Conservation (phyloP, 2,797 vertebrate genomes). For the Enteromius mattozi region DNA sequence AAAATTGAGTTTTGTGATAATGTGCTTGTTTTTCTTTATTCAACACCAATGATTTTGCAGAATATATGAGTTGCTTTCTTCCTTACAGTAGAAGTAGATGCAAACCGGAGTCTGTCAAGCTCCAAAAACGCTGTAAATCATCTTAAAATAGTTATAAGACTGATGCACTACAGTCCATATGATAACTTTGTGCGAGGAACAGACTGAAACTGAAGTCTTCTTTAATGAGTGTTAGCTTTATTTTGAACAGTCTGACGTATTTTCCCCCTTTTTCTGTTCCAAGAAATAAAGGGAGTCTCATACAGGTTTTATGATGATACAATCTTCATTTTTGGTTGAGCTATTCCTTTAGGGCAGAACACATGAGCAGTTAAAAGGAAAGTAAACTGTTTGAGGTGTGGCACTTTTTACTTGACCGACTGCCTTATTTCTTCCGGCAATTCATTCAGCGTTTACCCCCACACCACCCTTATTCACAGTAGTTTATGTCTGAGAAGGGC, state of each 20-base stretch:
- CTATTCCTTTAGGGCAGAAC: not conserved
- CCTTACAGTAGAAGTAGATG: not conserved
- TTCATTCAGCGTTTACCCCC: slow-evolving; percentile 4
- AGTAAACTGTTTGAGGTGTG: not conserved
- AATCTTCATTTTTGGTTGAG: not conserved
- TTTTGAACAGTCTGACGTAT: not conserved
- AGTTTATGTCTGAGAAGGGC: not conserved
- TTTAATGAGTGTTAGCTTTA: not conserved
- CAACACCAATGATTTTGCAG: not conserved
- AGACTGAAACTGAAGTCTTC: not conserved
- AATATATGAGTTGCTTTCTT: not conserved
- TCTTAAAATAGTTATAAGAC: not conserved
- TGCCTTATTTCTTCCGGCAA: slow-evolving; percentile 10
- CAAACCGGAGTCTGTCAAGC: not conserved
- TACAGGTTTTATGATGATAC: not conserved
- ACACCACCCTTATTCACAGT: not conserved
- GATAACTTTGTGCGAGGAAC: not conserved
- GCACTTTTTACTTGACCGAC: not conserved
- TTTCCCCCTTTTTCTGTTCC: not conserved
- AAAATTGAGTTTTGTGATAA: not conserved
- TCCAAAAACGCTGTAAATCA: not conserved
- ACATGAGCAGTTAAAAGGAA: not conserved
- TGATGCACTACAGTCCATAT: not conserved
- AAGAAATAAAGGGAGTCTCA: slow-evolving; percentile 2
- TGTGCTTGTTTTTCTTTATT: not conserved